Base-by-base conservation (phyloP, 2,888 invertebrate species). In the Trachelus tabidus region DNA sequence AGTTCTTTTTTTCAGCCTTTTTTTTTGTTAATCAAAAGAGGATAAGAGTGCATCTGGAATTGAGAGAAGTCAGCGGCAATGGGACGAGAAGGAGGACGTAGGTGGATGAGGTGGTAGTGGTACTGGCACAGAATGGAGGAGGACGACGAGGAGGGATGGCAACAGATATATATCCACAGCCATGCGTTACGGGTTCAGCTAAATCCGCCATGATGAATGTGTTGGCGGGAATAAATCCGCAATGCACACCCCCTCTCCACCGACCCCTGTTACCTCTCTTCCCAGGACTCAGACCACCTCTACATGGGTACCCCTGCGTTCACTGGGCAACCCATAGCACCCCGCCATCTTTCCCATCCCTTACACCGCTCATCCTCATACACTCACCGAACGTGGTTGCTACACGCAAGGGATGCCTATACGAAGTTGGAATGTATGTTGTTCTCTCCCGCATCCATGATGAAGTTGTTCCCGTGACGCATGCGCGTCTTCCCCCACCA, bases 141-240 rank as follows among this genome's bases (percentile, higher is more conserved):
- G 79, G 75, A 77, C 77, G 74, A 40, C 75, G 77, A 79, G 85
- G 82, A 86, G 89, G 87, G 87, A 86, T 86, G 88, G 87, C 88
- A 88, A 87, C 90, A 90, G 89, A 90, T 90, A 90, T 90, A 90
- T 90, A 90, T 89, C 90, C 90, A 89, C 82, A 89, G 91, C 91
- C 90, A 90, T 91, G 91, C 91, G 90, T 91, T 91, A 91, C 91
- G 91, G 91, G 90, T 91, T 91, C 90, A 91, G 91, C 91, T 91
- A 91, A 91, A 91, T 91, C 91, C 91, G 90, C 90, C 91, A 91
- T 91, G 91, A 91, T 91, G 91, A 91, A 91, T 91, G 91, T 91
- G 91, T 90, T 90, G 90, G 90, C 90, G 90, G 90, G 90, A 91
- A 91, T 91, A 91, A 91, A 91, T 91, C 91, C 91, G 91, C 90